Percentiles rank a stretch among this genome's conserved stretches.
These are phyloP conservation scores for Anoplolepis gracilipes DNA, from an alignment of 1,140 invertebrate genomes.

Conservation along the genomic window DNA sequence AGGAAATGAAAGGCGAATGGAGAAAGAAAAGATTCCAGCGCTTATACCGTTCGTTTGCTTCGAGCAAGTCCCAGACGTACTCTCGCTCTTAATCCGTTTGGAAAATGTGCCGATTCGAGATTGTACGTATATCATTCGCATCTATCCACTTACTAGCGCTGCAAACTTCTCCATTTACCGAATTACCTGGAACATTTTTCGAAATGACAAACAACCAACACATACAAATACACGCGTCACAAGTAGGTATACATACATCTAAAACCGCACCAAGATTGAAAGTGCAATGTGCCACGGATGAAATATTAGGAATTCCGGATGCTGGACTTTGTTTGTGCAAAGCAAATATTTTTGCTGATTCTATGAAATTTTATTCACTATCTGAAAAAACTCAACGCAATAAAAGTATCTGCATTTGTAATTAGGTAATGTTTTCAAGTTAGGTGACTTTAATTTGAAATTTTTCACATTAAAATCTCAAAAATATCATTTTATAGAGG, in stretches of 20 bases:
- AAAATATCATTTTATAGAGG: neutral
- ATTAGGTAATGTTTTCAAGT: neutral
- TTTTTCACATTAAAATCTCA: neutral
- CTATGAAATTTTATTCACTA: neutral
- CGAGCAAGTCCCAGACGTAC: constrained; percentile 15
- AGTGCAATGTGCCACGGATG: neutral
- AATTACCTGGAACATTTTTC: constrained; percentile 32
- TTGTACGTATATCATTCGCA: neutral
- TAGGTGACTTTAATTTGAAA: neutral
- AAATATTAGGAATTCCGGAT: constrained; percentile 23
- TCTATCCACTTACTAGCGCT: neutral
- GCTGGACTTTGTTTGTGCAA: neutral
- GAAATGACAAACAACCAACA: constrained; percentile 1
- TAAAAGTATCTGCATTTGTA: neutral
- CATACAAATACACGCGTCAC: neutral
- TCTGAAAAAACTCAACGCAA: neutral
- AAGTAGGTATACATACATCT: neutral
- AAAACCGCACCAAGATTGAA: constrained; percentile 15
- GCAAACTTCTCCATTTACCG: constrained; percentile 25
- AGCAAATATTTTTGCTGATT: constrained; percentile 19
- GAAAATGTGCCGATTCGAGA: constrained; percentile 53
- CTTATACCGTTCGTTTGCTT: constrained; percentile 44
- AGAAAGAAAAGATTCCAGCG: constrained; percentile 49
- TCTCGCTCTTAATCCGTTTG: constrained; percentile 37
- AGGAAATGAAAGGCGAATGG: constrained; percentile 50